Evolutionary conservation across 2,888 invertebrate genomes (phyloP).

Genomic region (Orchestes rusci): DNA sequence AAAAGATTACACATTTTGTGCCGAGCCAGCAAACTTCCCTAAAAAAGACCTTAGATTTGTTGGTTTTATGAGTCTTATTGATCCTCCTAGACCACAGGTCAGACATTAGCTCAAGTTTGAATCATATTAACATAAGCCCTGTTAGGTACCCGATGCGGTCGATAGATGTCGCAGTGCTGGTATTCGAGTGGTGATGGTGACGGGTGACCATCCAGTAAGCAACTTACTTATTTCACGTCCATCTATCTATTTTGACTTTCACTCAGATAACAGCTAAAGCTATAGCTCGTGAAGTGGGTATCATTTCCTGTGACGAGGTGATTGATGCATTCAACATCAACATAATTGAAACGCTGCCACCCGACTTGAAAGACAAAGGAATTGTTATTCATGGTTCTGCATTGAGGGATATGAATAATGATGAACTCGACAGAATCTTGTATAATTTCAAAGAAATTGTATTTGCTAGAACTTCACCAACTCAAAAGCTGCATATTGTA

Average conservation of each 20-base stretch:
- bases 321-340: slow-evolving; percentile 36
- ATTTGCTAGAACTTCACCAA: slow-evolving; percentile 53
- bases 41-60: slow-evolving; percentile 55
- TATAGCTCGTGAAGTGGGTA: slow-evolving; percentile 67
- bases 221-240: neutral
- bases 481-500: slow-evolving; percentile 55
- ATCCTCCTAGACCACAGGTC: slow-evolving; percentile 56
- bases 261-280: slow-evolving; percentile 62
- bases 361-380: slow-evolving; percentile 42
- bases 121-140: neutral
- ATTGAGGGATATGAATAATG: slow-evolving; percentile 43
- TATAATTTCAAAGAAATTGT: slow-evolving; percentile 55
- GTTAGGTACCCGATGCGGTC: slow-evolving; percentile 25
- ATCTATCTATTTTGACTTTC: neutral
- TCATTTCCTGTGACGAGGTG: slow-evolving; percentile 50
- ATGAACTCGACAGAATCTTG: slow-evolving; percentile 50
- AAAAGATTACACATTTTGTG: slow-evolving; percentile 51
- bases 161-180: slow-evolving; percentile 51
- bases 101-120: neutral
- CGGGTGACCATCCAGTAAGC: slow-evolving; percentile 70
- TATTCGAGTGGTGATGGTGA: slow-evolving; percentile 75
- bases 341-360: slow-evolving; percentile 35
- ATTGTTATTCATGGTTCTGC: slow-evolving; percentile 51
- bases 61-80: slow-evolving; percentile 57
- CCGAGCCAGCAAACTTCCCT: slow-evolving; percentile 64